Evolutionary conservation across 2,113 vertebrate species (phyloP), one percentile per base, ranked within the genome.

Genomic region (Rhinolophus ferrumequinum): DNA sequence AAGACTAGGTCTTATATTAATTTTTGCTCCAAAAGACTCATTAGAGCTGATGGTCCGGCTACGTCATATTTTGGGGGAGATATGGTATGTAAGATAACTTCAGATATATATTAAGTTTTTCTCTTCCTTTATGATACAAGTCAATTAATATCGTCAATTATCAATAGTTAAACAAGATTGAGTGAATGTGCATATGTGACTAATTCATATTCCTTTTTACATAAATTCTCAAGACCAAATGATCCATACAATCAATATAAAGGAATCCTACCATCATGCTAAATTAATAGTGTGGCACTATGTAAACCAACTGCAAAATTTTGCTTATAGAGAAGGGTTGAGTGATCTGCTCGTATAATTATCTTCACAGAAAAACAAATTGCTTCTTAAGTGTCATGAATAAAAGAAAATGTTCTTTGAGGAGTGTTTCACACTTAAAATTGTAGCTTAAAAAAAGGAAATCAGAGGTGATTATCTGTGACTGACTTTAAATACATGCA

Each of bases 401-500:
- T 97, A 96, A 92, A 94, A 94, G 47, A 93, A 93, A 94, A 81
- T 90, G 18, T 95, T 93, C 54, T 95, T 82, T 92, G 41, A 95
- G 81, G 13, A 92, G 5, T 75, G 54, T 86, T 93, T 96, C 60
- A 96, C 13, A 67, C 4, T 87, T 95, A 93, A 97, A 96, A 95
- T 80, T 95, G 62, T 75, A 96, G 66, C 76, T 91, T 94, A 90
- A 96, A 66, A 88, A 96, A 95, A 84, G 28, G 75, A 97, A 96
- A 97, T 94, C 91, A 91, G 67, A 96, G 35, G 35, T 93, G 52
- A 97, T 91, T 97, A 88, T 96, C 90, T 96, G 12, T 84, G 54
- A 92, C 52, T 76, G 64, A 97, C 86, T 97, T 97, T 96, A 97
- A 95, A 95, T 72, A 62, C 62, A 86, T 66, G 4, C 77, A 95